Percentiles rank a stretch among this genome's conserved stretches.
phyloP scores from a whole-genome alignment of 1,140 invertebrate genomes.

The Diprion similis region DNA sequence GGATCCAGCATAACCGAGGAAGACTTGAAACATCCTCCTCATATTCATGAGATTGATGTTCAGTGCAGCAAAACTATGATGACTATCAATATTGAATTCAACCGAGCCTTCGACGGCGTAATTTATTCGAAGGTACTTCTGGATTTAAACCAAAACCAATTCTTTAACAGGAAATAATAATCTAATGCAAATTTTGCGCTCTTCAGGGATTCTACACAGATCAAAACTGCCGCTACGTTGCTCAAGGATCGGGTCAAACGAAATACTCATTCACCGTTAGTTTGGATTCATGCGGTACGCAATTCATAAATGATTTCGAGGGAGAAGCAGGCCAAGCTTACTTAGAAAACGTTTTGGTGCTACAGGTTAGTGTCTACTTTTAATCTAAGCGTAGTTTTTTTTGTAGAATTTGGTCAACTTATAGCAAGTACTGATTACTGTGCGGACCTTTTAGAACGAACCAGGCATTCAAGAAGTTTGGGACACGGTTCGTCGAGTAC shows the following conservation, averaged over 20 bases:
- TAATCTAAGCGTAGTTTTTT: neutral
- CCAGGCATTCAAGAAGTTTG: constrained; percentile 82
- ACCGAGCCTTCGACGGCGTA: constrained; percentile 76
- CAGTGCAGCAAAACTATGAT: constrained; percentile 83
- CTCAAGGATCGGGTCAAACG: constrained; percentile 71
- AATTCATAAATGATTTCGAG: constrained; percentile 80
- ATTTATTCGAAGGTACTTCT: constrained; percentile 78
- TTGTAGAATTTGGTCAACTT: neutral
- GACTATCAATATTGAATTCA: constrained; percentile 83
- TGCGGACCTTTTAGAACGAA: constrained; percentile 66
- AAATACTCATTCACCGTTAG: constrained; percentile 79
- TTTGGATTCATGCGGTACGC: constrained; percentile 80
- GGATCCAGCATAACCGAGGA: constrained; percentile 37
- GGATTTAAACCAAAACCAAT: neutral
- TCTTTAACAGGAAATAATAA: neutral
- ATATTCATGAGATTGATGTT: constrained; percentile 78
- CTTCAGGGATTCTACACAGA: constrained; percentile 72
- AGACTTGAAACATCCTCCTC: constrained; percentile 71
- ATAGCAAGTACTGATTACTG: neutral
- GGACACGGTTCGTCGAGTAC: constrained; percentile 79
- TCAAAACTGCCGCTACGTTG: constrained; percentile 76
- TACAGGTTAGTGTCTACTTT: constrained; percentile 60
- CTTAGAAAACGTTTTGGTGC: constrained; percentile 80
- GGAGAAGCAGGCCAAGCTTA: constrained; percentile 77
- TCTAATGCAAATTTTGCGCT: neutral